Base-by-base conservation (phyloP, 2,113 vertebrate species). In the Petrocephalus microphthalmus region DNA sequence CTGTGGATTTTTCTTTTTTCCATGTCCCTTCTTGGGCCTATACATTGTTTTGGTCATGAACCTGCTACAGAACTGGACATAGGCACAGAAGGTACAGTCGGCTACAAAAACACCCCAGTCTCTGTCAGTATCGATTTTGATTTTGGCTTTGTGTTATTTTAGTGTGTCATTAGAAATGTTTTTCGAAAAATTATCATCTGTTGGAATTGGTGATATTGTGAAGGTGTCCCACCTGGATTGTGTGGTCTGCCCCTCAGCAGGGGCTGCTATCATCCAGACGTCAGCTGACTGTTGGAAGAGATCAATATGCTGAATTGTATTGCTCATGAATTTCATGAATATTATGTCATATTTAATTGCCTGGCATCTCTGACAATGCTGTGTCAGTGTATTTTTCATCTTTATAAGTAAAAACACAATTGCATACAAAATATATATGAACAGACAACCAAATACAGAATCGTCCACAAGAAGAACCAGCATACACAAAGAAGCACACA, bases 331-430 rank as follows among this genome's bases (percentile, higher is more conserved):
- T 78, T 19, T 78, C 71, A 67, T 13, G n/a, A 67, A 67, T 67
- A 29, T 29, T 67, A 29, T 67, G 91, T 89, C 86, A 89, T 91
- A 92, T 54, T 85, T 88, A 45, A 25, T 42, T 56, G 25, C 85
- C 81, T 57, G 89, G 88, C 57, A 81, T 88, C 45, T 45, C 82
- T 64, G 57, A 92, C 87, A 90, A 47, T 91, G 90, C 88, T 45
- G 45, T 89, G 87, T 91, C 90, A 91, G 29, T 85, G 64, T 25
- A 15, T 78, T 51, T 84, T 78, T 84, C 87, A 54, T 53, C 49
- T 53, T 45, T 87, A 90, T 51, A 42, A 82, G 42, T 42, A 17
- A 20, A 10, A 82, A 82, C 7, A 4, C 29, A 19, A 47, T 20
- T 15, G 42, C 7, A 5, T 67, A 11, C 3, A 1, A 29, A 25